Base-by-base conservation (phyloP, 2,113 vertebrate species). In the Bos javanicus region DNA sequence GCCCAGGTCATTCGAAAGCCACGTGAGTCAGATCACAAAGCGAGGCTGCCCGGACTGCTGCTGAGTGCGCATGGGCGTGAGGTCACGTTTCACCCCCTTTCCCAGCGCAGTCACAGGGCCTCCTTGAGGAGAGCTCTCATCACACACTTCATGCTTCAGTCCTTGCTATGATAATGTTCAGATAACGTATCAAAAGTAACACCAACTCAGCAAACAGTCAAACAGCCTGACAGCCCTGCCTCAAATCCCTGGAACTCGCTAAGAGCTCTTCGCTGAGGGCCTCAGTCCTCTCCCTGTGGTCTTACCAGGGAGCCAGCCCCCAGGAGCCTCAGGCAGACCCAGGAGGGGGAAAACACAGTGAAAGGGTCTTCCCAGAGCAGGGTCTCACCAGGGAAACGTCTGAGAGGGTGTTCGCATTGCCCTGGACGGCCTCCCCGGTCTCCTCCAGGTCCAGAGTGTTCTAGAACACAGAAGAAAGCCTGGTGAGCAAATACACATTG, bases 361-460 rank as follows among this genome's bases (percentile, higher is more conserved):
- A 15, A 9, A 28, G 54, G 15, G 59, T 23, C 36, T 74, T 74
- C 12, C 62, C 25, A 59, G 71, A 48, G 57, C 30, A 83, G 56
- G 57, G 54, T 93, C 99, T 99, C 99, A 99, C 99, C 99, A 99
- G 98, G 92, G 99, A 99, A 98, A 99, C 98, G 74, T 99, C 99
- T 0, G 99, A 99, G 97, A 99, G 98, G 76, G 99, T 97, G 95
- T 99, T 99, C 98, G 98, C 94, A 87, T 98, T 98, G 96, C 99
- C 99, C 50, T 99, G 99, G 87, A 99, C 98, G 23, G 98, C 97
- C 33, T 99, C 99, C 15, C 99, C 99, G 11, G 98, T 99, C 52
- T 98, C 99, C 87, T 99, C 99, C 96, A 99, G 97, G 86, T 99
- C 99, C 6, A 99, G 98, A 0, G 99, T 99, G 85, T 99, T 99